Evolutionary conservation across 1,140 invertebrate species (phyloP).

Genomic region (Drosophila sechellia): DNA sequence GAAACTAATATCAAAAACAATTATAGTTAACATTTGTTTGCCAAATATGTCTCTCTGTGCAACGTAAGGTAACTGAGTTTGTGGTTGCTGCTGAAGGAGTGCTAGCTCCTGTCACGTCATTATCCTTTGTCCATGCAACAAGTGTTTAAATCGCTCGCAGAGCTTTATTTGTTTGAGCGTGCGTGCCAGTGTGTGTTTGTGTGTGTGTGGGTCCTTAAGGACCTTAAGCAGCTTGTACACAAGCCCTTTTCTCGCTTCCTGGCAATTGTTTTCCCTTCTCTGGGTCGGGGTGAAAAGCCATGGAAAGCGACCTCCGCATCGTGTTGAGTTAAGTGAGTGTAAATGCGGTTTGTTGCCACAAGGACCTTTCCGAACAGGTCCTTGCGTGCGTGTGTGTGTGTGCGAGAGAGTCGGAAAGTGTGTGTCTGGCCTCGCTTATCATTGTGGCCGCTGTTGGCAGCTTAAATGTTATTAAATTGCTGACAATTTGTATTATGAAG

Average conservation of each 20-base stretch:
- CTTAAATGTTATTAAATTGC: conserved; percentile 80
- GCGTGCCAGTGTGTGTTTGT: conserved; percentile 1
- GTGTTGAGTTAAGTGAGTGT: conserved; percentile 76
- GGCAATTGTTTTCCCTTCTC: conserved; percentile 69
- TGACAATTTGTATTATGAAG: conserved; percentile 70
- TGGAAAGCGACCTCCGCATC: conserved; percentile 42
- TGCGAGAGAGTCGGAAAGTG: background rate
- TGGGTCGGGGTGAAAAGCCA: conserved; percentile 10
- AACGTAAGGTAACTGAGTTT: conserved; percentile 11
- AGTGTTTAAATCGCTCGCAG: conserved; percentile 72
- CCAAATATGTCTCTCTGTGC: conserved; percentile 5
- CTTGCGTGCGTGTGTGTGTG: conserved; percentile 12
- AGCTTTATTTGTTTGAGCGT: conserved; percentile 69
- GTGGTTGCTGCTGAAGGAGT: conserved; percentile 13
- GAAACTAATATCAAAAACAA: too few species aligned
- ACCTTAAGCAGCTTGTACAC: conserved; percentile 72
- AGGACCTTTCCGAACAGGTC: conserved; percentile 35
- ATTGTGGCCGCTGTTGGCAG: conserved; percentile 57
- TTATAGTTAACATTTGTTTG: too few species aligned
- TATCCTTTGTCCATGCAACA: conserved; percentile 78
- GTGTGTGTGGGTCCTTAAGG: conserved; percentile 45
- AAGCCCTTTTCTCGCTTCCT: conserved; percentile 53
- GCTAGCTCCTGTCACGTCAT: conserved; percentile 59
- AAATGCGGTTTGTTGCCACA: conserved; percentile 68
- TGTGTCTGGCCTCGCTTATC: conserved; percentile 35